Base-by-base conservation (phyloP, 2,797 vertebrate genomes). In the Helicolenus hilgendorfi region DNA sequence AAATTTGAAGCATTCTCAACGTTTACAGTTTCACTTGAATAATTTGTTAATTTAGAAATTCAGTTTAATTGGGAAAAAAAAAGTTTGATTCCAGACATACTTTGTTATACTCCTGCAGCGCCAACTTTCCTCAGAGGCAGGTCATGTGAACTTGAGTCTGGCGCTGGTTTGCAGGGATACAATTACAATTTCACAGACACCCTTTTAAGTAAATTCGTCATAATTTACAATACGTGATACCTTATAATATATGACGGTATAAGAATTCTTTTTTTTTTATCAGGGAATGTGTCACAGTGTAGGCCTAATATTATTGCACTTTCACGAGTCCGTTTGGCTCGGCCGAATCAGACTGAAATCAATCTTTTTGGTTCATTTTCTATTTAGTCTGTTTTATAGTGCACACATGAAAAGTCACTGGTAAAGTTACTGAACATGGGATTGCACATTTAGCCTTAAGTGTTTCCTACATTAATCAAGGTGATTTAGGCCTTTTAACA, bases 91-190 rank as follows among this genome's bases (percentile, higher is more conserved):
- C 45, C 45, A 79, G 77, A 85, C 58, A 62, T 45, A 74, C 59
- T 87, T 62, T 76, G 60, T 68, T 85, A 79, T 87, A 70, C 7
- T 80, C 38, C 76, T 3, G 11, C 15, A 27, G n/a, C 1, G 20
- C 79, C 87, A 91, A 70, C 65, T 91, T 85, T 89, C 83, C 81
- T 86, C 27, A 26, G 63, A 86, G 35, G 72, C 36, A n/a, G 83
- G 63, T 84, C 78, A 69, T 60, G 35, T 33, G 70, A 80, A 60
- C 31, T 71, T 83, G 1, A 79, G 55, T 73, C 86, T 87, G 74
- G 70, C 27, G 0, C 53, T 58, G 14, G 38, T 76, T 79, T 75
- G 11, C 64, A 71, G 67, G 24, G 58, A 67, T 77, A 22, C 38
- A 63, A 27, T 68, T 68, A 26, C 36, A 68, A 77, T 88, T 79